phyloP scores from a whole-genome alignment of 2,888 invertebrate species.

The Syrphus vitripennis region DNA sequence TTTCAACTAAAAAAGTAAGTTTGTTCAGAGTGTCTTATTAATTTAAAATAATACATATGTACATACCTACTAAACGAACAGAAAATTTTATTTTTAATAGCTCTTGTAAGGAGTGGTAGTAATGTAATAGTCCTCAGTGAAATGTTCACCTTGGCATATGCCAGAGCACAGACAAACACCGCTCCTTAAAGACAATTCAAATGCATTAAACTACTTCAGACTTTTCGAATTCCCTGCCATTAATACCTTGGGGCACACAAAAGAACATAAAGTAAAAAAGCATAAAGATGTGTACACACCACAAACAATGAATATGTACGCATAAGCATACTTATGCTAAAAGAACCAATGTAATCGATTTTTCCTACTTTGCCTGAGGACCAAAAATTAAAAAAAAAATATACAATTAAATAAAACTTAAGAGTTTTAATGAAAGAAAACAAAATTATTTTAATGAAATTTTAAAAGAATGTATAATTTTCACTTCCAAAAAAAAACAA shows the following conservation, averaged over 20 bases:
- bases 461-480: background rate
- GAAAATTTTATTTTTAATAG: too few species aligned
- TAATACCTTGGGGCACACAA: conserved; percentile 16
- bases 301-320: conserved; percentile 25
- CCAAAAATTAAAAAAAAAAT: background rate
- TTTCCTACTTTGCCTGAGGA: conserved; percentile 27
- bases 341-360: conserved; percentile 52
- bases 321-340: conserved; percentile 49
- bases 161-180: background rate
- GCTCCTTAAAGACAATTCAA: conserved; percentile 19
- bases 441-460: background rate
- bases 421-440: background rate
- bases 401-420: background rate
- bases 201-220: conserved; percentile 48
- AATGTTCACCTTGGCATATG: background rate
- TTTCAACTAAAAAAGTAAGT: too few species aligned
- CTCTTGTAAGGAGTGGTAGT: background rate
- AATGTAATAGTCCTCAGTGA: background rate
- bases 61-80: too few species aligned
- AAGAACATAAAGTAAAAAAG: too few species aligned
- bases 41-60: too few species aligned
- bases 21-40: too few species aligned
- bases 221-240: conserved; percentile 22
- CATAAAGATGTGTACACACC: conserved; percentile 25
- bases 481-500: background rate